Percentiles rank a stretch among this genome's conserved stretches.
These are phyloP conservation scores for Acanthosoma haemorrhoidale DNA, from an alignment of 2,888 invertebrate genomes.

Conservation along the genomic window DNA sequence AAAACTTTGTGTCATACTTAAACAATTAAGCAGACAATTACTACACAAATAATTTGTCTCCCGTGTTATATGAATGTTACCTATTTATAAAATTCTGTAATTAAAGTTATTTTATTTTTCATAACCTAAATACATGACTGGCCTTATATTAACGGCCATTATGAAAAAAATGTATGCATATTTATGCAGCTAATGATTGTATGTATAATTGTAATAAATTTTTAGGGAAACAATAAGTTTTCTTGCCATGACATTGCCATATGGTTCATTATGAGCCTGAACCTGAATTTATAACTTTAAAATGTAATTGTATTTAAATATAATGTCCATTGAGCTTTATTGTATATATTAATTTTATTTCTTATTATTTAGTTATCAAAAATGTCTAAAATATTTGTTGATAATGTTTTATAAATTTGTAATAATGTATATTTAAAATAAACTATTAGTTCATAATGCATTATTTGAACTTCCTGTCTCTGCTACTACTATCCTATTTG, in stretches of 20 bases:
- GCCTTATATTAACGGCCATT: slow-evolving; percentile 25
- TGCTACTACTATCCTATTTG: too few relatives aligned
- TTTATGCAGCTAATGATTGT: slow-evolving; percentile 11
- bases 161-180: slow-evolving; percentile 13
- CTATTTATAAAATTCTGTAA: slow-evolving; percentile 16
- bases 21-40: not conserved
- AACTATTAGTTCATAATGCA: slow-evolving; percentile 1
- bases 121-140: not conserved
- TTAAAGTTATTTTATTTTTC: not conserved
- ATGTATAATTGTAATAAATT: not conserved
- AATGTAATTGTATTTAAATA: not conserved
- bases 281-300: slow-evolving; percentile 10
- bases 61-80: slow-evolving; percentile 6
- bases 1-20: not conserved
- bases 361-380: not conserved
- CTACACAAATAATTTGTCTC: not conserved
- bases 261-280: slow-evolving; percentile 8
- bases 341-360: slow-evolving; percentile 20
- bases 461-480: too few relatives aligned
- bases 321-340: slow-evolving; percentile 11
- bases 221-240: not conserved
- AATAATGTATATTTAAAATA: not conserved
- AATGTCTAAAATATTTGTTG: not conserved
- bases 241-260: slow-evolving; percentile 27
- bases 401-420: slow-evolving; percentile 9